Conservation (phyloP, 1,140 invertebrate genomes). For the Ceratoteleas bidentatus region DNA sequence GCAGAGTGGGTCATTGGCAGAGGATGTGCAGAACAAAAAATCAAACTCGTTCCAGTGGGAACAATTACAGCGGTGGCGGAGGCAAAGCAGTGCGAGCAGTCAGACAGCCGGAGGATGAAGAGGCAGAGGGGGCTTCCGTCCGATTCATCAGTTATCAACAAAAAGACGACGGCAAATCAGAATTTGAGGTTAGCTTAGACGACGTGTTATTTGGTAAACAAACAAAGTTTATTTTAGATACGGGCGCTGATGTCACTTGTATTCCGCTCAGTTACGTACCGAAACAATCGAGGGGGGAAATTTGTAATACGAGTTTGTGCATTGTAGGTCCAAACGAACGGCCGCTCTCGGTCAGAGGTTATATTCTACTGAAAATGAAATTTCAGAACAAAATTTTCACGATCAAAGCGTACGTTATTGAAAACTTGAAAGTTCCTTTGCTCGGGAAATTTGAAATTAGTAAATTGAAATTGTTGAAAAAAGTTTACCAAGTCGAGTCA, state of each 20-base stretch:
- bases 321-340: constrained; percentile 10
- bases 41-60: background rate
- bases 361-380: constrained; percentile 25
- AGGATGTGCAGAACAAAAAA: constrained; percentile 44
- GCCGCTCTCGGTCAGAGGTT: constrained; percentile 14
- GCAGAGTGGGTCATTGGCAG: constrained; percentile 61
- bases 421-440: constrained; percentile 32
- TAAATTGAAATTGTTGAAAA: constrained; percentile 29
- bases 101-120: constrained; percentile 8
- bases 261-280: constrained; percentile 19
- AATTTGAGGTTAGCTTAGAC: constrained; percentile 29
- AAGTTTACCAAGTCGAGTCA: constrained; percentile 10
- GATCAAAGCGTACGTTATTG: constrained; percentile 23
- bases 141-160: constrained; percentile 1
- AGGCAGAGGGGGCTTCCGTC: constrained; percentile 1
- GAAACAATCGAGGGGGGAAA: constrained; percentile 1
- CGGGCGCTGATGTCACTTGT: constrained; percentile 19
- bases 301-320: constrained; percentile 15
- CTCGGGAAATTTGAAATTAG: constrained; percentile 25
- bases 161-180: background rate
- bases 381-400: background rate
- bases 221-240: constrained; percentile 12
- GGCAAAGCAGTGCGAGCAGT: constrained; percentile 17
- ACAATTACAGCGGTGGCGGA: background rate
- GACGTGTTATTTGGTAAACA: constrained; percentile 4